These are phyloP conservation scores for Phyllostomus discolor DNA, from an alignment of 2,113 vertebrate genomes.

Conservation along the genomic window DNA sequence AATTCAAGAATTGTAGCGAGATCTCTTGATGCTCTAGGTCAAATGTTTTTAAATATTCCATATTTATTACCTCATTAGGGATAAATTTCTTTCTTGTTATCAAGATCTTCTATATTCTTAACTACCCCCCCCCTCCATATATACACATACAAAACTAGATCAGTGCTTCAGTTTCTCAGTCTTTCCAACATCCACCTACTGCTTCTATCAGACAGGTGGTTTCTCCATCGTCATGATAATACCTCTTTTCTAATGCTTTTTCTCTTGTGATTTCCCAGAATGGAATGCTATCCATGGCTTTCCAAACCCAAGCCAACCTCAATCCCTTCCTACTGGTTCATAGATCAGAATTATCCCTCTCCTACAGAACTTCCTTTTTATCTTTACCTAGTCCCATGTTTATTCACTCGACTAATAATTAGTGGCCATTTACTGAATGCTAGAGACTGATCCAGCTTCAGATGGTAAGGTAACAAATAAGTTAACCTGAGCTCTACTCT, in stretches of 20 bases:
- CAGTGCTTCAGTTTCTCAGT: not conserved
- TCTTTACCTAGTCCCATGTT: not conserved
- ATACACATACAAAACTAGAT: not conserved
- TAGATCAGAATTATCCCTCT: not conserved
- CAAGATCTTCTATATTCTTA: not conserved
- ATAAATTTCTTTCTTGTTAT: not conserved
- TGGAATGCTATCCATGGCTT: not conserved
- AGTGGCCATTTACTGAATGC: not conserved
- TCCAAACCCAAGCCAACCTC: not conserved
- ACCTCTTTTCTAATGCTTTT: not conserved
- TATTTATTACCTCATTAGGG: not conserved
- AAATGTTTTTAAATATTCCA: not conserved
- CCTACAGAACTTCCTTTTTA: not conserved
- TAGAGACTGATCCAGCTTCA: not conserved
- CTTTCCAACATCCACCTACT: not conserved
- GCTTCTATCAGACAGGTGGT: not conserved
- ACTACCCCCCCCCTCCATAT: accelerated
- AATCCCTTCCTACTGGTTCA: not conserved
- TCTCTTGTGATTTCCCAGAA: not conserved
- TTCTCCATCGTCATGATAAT: not conserved
- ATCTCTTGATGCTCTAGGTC: not conserved
- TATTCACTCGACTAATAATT: not conserved
- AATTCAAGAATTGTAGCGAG: not conserved
- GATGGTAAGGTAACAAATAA: not conserved
- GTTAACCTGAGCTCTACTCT: not conserved